A percentile compares a stretch with the other conserved stretches of the same genome.
Conservation (phyloP, 2,888 invertebrate species). For the Stenoptilia bipunctidactyla region DNA sequence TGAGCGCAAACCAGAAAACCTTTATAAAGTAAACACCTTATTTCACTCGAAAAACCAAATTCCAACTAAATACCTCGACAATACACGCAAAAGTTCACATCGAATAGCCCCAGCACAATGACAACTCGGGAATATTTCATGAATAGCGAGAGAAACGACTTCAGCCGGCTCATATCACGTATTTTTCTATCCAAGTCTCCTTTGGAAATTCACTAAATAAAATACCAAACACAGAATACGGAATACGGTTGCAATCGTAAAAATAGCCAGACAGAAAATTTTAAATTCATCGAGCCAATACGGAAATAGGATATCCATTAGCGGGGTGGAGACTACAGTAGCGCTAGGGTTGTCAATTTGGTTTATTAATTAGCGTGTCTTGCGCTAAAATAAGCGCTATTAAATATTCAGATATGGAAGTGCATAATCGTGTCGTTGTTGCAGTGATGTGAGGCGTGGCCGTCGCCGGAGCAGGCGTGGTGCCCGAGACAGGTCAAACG, state of each 20-base stretch:
- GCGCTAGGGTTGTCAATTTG: constrained; percentile 41
- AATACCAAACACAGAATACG: constrained; percentile 49
- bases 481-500: constrained; percentile 62
- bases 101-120: constrained; percentile 42
- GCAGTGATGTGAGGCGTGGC: constrained; percentile 50
- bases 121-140: constrained; percentile 53
- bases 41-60: too few species aligned
- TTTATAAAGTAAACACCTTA: too few species aligned
- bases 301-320: constrained; percentile 25
- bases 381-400: constrained; percentile 50
- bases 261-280: constrained; percentile 36
- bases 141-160: constrained; percentile 28
- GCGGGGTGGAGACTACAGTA: constrained; percentile 23
- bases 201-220: constrained; percentile 50
- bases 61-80: too few species aligned
- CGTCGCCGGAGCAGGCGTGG: constrained; percentile 47
- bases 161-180: constrained; percentile 41
- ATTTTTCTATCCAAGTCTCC: constrained; percentile 22
- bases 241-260: constrained; percentile 41
- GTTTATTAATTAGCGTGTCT: constrained; percentile 45
- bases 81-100: constrained; percentile 6
- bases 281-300: constrained; percentile 23
- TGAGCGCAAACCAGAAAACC: too few species aligned
- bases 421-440: constrained; percentile 58
- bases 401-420: constrained; percentile 61